Base-by-base conservation (phyloP, 2,888 invertebrate genomes). In the Stenotaenia linearis region DNA sequence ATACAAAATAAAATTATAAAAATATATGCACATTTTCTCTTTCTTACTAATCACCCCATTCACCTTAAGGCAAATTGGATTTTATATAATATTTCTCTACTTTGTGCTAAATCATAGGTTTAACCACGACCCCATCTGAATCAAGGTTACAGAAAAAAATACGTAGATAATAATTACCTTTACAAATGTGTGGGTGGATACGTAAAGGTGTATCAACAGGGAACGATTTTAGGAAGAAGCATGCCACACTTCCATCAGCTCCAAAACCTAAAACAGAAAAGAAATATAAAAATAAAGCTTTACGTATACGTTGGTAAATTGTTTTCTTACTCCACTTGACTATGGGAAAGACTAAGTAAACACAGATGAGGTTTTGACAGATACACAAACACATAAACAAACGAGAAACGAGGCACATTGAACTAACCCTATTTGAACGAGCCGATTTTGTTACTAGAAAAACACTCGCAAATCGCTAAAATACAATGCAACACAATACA, bases 131-230 rank as follows among this genome's bases (percentile, higher is more conserved):
- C 23, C 23, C 1, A 12, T 25, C 25, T 5, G 18, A 25, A 69
- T 25, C 69, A 69, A 69, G 69, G 69, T 69, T 69, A 10, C 12
- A 69, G 10, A 15, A 69, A 28, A 69, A 69, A 6, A 18, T 18
- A 50, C 18, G 7, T 50, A 50, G 21, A 25, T 69, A 69, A 69
- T 69, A 6, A 69, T 69, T 69, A 69, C 69, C 69, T 69, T 69
- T 28, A 28, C 69, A 69, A 69, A 69, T 69, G 69, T 69, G 69
- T 69, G 28, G 69, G 69, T 69, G 69, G 69, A 28, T 69, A 25
- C 69, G 25, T 9, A 69, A 69, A 69, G 28, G 12, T 69, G 69
- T 69, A 69, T 28, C 69, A 69, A 69, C 69, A 69, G 69, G 10
- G 21, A 69, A 28, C 69, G 69, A 28, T 23, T 69, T 69, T 28